Evolutionary conservation across 1,140 invertebrate species (phyloP), one percentile per base, ranked within the genome.

Genomic region (Leptinotarsa defecta): DNA sequence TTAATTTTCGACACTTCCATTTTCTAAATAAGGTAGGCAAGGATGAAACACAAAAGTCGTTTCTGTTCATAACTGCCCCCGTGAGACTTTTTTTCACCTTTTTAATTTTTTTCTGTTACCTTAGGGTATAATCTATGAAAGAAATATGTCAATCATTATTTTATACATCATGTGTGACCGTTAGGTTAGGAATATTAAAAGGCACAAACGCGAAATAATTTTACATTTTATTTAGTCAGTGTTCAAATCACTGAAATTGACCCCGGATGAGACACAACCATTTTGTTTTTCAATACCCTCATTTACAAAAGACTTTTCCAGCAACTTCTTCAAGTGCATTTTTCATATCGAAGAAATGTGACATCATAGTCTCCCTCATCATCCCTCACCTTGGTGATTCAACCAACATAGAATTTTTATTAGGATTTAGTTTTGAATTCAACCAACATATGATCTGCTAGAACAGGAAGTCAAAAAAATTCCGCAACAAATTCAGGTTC

Each of bases 401-500:
- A 6, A 69, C 48, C 68, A 69, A 65, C 63, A 0, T 65, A 22
- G 13, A 27, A 65, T 65, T 65, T 65, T 13, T 13, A 4, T 57
- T 57, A 3, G 52, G 1, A 17, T n/a, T n/a, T 57, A n/a, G n/a
- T 4, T n/a, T 72, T 62, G 52, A 72, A 61, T 22, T 71, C 70
- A 24, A 71, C 24, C 22, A 72, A 72, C 24, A 61, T 19, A 24
- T 62, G 57, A 64, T n/a, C 27, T 57, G 1, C 70, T 71, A 71
- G 17, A 71, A 19, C 70, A 62, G 48, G 70, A 71, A 62, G 52
- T 61, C 70, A 5, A 19, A n/a, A n/a, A 5, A 71, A 71, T 71
- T 52, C 70, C n/a, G n/a, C n/a, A n/a, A n/a, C n/a, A n/a, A n/a
- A n/a, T n/a, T n/a, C n/a, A n/a, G n/a, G n/a, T 43, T 43, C 3